A percentile compares a stretch with the other conserved stretches of the same genome.
phyloP scores from a whole-genome alignment of 92 coral and sea anemone species.

The Actinernus sp. region DNA sequence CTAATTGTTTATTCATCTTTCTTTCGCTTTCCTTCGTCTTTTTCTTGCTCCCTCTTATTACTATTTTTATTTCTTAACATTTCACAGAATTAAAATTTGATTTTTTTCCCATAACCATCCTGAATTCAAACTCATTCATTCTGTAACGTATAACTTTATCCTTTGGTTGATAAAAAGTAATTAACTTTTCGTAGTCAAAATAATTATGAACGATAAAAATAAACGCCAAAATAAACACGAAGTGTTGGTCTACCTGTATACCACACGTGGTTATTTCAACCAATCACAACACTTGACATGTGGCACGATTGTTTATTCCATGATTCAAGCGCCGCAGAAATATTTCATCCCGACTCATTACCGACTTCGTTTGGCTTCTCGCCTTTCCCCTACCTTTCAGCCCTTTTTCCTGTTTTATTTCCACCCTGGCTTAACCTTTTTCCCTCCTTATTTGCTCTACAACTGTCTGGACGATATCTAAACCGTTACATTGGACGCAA shows the following conservation, averaged over 20 bases:
- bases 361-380: conserved; percentile 34
- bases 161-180: too few relatives aligned
- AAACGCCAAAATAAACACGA: background rate
- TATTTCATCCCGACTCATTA: conserved; percentile 40
- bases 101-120: too few relatives aligned
- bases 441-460: conserved; percentile 49
- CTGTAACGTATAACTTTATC: too few relatives aligned
- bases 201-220: too few relatives aligned
- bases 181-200: too few relatives aligned
- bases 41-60: too few relatives aligned
- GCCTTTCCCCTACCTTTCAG: conserved; percentile 53
- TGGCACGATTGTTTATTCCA: conserved; percentile 55
- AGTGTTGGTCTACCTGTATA: conserved; percentile 29
- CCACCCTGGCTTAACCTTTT: conserved; percentile 39
- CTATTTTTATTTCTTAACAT: too few relatives aligned
- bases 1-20: too few relatives aligned
- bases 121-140: too few relatives aligned
- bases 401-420: conserved; percentile 53
- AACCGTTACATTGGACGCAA: background rate
- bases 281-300: conserved; percentile 36
- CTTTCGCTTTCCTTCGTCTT: too few relatives aligned
- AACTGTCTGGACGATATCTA: background rate
- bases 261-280: conserved; percentile 26
- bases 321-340: conserved; percentile 33
- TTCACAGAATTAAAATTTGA: too few relatives aligned